Evolutionary conservation across 2,888 invertebrate species (phyloP).

Genomic region (Encarsia formosa): DNA sequence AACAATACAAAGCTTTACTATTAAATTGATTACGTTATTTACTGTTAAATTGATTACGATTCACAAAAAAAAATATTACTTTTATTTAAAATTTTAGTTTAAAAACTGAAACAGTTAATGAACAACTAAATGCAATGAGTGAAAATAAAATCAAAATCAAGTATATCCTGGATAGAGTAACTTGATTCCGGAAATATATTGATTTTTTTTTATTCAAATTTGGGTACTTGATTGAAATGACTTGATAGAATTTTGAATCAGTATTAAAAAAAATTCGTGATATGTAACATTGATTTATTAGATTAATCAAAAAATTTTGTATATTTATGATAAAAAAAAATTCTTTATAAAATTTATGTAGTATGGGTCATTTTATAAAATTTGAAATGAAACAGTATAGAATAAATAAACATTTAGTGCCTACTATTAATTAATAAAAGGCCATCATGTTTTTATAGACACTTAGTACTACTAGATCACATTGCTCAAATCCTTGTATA

Average conservation of each 20-base stretch:
- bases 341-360: conserved; percentile 2
- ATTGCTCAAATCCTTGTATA: neutral
- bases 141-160: no score
- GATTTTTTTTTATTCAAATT: no score
- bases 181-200: no score
- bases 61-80: no score
- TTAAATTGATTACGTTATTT: no score
- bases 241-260: conserved; percentile 19
- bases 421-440: conserved; percentile 10
- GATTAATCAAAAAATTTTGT: conserved; percentile 5
- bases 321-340: conserved; percentile 6
- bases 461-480: neutral
- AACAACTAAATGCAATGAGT: no score
- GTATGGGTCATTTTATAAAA: conserved; percentile 16
- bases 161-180: no score
- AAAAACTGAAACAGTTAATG: no score
- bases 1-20: no score
- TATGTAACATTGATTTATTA: conserved; percentile 11
- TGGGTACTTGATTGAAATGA: neutral
- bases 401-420: conserved; percentile 20
- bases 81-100: no score
- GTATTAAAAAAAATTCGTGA: conserved; percentile 26
- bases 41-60: no score
- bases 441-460: no score
- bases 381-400: conserved; percentile 13